Conservation (phyloP, 2,888 invertebrate species). For the Epiblema foenella region DNA sequence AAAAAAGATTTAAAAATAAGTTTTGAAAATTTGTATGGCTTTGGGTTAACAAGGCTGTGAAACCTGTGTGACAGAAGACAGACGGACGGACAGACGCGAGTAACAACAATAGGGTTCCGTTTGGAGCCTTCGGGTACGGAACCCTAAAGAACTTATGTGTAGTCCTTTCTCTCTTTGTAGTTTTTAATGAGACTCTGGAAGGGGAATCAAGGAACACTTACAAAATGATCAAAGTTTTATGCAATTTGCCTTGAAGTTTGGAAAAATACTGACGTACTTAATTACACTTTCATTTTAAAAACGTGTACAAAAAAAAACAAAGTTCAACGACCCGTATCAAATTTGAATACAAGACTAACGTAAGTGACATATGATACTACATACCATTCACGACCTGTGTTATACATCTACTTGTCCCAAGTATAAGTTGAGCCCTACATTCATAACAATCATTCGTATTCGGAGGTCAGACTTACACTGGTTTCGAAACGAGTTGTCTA, state of each 20-base stretch:
- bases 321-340: conserved; percentile 42
- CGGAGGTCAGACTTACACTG: neutral
- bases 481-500: neutral
- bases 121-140: too few species aligned
- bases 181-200: too few species aligned
- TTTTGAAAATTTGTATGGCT: too few species aligned
- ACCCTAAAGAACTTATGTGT: too few species aligned
- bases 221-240: neutral
- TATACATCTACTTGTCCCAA: neutral
- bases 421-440: neutral
- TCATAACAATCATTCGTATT: neutral
- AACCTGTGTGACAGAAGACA: too few species aligned
- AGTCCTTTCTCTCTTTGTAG: too few species aligned
- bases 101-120: too few species aligned
- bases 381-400: conserved; percentile 31
- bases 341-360: conserved; percentile 43
- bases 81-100: too few species aligned
- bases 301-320: conserved; percentile 29
- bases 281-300: conserved; percentile 15
- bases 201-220: too few species aligned
- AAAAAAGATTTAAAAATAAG: too few species aligned
- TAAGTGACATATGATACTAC: conserved; percentile 43
- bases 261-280: neutral
- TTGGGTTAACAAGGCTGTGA: too few species aligned
- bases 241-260: neutral